Percentiles rank a stretch among this genome's conserved stretches.
Conservation (phyloP, 2,888 invertebrate genomes). For the Drosophila nr. perissopoda region DNA sequence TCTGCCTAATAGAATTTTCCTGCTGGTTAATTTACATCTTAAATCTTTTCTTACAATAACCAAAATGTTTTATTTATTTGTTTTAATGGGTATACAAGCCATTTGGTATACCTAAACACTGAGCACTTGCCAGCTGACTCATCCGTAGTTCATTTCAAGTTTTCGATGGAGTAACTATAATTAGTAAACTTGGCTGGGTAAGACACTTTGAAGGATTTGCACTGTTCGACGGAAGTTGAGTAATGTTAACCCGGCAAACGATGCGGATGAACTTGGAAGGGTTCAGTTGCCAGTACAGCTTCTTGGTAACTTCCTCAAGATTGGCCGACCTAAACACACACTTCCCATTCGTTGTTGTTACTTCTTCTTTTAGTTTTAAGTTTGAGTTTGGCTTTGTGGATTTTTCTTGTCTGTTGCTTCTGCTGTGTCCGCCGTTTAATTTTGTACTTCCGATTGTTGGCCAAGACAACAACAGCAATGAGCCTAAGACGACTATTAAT, state of each 20-base stretch:
- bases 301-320: conserved; percentile 34
- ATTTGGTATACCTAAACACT: neutral
- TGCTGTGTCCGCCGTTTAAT: conserved; percentile 68
- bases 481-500: conserved; percentile 63
- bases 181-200: conserved; percentile 28
- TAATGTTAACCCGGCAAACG: conserved; percentile 29
- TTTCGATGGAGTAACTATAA: conserved; percentile 24
- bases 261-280: conserved; percentile 47
- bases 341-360: conserved; percentile 8
- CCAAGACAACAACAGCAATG: conserved; percentile 48
- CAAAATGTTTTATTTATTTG: fast-evolving
- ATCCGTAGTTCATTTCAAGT: conserved; percentile 13
- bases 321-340: conserved; percentile 22
- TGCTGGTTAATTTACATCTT: neutral
- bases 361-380: conserved; percentile 8
- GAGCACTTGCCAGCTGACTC: conserved; percentile 22
- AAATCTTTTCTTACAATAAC: neutral
- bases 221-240: conserved; percentile 31
- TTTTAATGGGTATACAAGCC: neutral
- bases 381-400: conserved; percentile 14
- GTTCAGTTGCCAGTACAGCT: conserved; percentile 35
- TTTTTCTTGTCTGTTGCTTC: conserved; percentile 19
- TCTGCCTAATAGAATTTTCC: neutral
- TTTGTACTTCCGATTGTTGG: conserved; percentile 76
- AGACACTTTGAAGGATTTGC: conserved; percentile 46